Evolutionary conservation across 1,140 invertebrate species (phyloP), one percentile per base, ranked within the genome.

Genomic region (Bombus sylvicola): DNA sequence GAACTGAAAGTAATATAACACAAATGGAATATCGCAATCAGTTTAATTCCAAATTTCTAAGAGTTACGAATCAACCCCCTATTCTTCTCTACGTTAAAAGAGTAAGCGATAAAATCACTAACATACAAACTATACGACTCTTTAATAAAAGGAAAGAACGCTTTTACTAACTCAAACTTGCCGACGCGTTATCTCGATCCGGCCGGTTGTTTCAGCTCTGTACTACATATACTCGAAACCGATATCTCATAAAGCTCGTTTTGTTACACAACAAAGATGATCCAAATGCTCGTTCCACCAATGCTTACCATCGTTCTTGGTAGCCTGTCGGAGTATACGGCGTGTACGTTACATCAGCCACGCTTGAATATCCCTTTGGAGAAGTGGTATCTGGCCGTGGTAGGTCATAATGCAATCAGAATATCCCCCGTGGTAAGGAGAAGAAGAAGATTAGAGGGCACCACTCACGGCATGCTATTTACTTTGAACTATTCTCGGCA

Each of bases 401-500:
- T 64, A 37, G 81, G 72, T 89, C 89, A 90, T 90, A 90, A 90
- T 90, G 89, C 89, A 89, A 90, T 90, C 89, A 81, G 81, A 90
- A 85, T 90, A 89, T 89, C 76, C 81, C 78, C 39, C 78, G 85
- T 80, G 78, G 82, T 75, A 90, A 88, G 85, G 71, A 90, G 88
- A 78, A 87, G 83, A 86, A 87, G 85, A 83, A 90, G 89, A 90
- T 90, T 90, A 90, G 86, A 90, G 87, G 86, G 88, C 86, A 90
- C 86, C 79, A 87, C 88, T 90, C 88, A 82, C 82, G 81, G 85
- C 81, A 88, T 57, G 87, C 87, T 91, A 91, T 91, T 91, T 91
- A 91, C 89, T 91, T 91, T 91, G 89, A 91, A 90, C 90, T 91
- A 91, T 91, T 91, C 87, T 90, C 85, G 89, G 87, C 80, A 34